A percentile compares a stretch with the other conserved stretches of the same genome.
Conservation (phyloP, 2,888 invertebrate genomes). For the Brenthis ino region DNA sequence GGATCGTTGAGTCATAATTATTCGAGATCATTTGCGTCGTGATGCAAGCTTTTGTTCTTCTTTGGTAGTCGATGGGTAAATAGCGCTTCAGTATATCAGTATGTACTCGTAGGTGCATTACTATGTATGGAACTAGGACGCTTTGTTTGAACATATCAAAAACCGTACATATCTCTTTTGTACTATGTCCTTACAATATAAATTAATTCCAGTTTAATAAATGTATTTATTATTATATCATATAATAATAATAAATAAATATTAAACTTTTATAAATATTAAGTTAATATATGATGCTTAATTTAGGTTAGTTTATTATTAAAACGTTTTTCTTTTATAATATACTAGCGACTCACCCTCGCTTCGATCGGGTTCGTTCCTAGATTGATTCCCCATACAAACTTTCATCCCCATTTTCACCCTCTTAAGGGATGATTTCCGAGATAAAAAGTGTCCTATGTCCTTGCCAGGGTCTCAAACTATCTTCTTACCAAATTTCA, state of each 20-base stretch:
- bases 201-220: not conserved
- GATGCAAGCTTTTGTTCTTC: constrained; percentile 27
- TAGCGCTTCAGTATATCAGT: not conserved
- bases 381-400: too few species aligned
- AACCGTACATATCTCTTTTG: not conserved
- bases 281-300: not conserved
- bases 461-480: too few species aligned
- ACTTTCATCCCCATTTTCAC: too few species aligned
- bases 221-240: too few species aligned
- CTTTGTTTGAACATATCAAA: constrained; percentile 15
- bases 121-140: constrained; percentile 15
- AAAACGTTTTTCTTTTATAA: too few species aligned
- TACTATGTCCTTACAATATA: not conserved
- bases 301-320: not conserved
- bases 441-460: too few species aligned
- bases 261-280: too few species aligned
- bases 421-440: too few species aligned
- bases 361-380: too few species aligned
- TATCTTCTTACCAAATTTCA: too few species aligned
- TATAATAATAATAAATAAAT: too few species aligned
- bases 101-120: not conserved
- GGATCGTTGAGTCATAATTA: constrained; percentile 33
- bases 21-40: constrained; percentile 26
- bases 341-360: too few species aligned
- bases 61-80: not conserved